A percentile compares a stretch with the other conserved stretches of the same genome.
These are phyloP conservation scores for Paguma larvata DNA, from an alignment of 2,797 vertebrate species.

Conservation along the genomic window DNA sequence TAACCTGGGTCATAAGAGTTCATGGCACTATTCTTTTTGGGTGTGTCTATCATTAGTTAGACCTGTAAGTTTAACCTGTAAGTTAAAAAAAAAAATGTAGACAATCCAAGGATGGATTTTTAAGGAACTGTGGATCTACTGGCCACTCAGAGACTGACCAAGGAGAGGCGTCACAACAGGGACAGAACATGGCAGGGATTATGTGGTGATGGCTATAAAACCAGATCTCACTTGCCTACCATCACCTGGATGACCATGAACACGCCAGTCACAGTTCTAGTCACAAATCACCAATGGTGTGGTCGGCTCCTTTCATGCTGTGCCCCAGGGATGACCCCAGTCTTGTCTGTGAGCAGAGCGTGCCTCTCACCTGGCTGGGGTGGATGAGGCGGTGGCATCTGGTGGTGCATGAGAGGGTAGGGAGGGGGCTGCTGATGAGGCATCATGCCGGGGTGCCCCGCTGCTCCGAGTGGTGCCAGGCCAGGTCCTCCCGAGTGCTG, in stretches of 20 bases:
- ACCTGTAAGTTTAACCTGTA: neutral
- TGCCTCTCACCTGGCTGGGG: slow-evolving; percentile 92
- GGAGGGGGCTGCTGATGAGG: slow-evolving; percentile 92
- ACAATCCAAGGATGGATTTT: neutral
- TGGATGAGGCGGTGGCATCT: slow-evolving; percentile 95
- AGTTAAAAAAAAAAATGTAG: neutral
- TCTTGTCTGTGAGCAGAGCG: neutral
- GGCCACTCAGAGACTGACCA: neutral
- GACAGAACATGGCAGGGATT: neutral
- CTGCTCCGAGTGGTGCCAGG: slow-evolving; percentile 85
- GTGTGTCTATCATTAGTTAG: neutral
- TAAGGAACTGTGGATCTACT: neutral
- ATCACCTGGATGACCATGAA: neutral
- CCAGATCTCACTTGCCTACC: neutral
- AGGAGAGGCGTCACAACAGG: neutral
- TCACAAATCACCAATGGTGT: neutral
- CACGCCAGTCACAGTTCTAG: neutral
- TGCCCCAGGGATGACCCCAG: neutral
- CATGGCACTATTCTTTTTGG: neutral
- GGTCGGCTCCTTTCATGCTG: neutral
- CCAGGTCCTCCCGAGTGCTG: slow-evolving; percentile 87
- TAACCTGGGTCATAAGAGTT: neutral
- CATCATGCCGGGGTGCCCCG: slow-evolving; percentile 89
- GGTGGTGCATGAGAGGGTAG: slow-evolving; percentile 95
- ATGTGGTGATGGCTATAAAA: neutral